These are phyloP conservation scores for Hoplodrina blanda DNA, from an alignment of 2,888 invertebrate genomes.

Conservation along the genomic window DNA sequence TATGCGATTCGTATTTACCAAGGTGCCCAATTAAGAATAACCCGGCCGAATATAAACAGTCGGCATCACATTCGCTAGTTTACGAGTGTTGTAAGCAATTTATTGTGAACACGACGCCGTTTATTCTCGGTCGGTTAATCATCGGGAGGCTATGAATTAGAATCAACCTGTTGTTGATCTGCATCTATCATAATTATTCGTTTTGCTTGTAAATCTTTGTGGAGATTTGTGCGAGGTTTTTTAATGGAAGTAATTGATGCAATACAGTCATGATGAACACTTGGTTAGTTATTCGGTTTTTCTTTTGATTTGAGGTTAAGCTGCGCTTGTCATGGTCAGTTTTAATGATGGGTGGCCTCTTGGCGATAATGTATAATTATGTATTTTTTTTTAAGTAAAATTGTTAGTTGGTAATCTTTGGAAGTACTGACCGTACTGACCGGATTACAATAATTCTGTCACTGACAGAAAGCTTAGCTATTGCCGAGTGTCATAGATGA, in stretches of 20 bases:
- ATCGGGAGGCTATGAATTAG: conserved; percentile 69
- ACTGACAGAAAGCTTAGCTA: too few relatives aligned
- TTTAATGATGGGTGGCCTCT: too few relatives aligned
- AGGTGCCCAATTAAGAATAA: conserved; percentile 63
- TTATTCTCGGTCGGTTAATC: conserved; percentile 71
- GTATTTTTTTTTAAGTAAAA: too few relatives aligned
- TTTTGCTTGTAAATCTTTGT: conserved; percentile 48
- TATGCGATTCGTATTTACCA: conserved; percentile 30
- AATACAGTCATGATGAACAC: not conserved
- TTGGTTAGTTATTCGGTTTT: not conserved
- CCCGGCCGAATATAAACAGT: conserved; percentile 68
- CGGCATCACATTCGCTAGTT: conserved; percentile 63
- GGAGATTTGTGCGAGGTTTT: conserved; percentile 19
- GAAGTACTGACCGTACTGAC: too few relatives aligned
- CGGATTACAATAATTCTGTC: too few relatives aligned
- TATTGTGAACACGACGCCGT: conserved; percentile 66
- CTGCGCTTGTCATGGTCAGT: too few relatives aligned
- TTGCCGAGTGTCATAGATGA: too few relatives aligned
- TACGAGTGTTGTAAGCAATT: conserved; percentile 66
- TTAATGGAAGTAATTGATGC: conserved; percentile 12
- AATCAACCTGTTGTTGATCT: conserved; percentile 67
- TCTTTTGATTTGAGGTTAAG: not conserved
- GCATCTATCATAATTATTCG: conserved; percentile 67
- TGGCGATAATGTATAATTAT: too few relatives aligned
- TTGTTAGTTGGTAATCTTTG: too few relatives aligned